A percentile compares a stretch with the other conserved stretches of the same genome.
These are phyloP conservation scores for Rhinopomastus cyanomelas DNA, from an alignment of 2,113 vertebrate species.

Conservation along the genomic window DNA sequence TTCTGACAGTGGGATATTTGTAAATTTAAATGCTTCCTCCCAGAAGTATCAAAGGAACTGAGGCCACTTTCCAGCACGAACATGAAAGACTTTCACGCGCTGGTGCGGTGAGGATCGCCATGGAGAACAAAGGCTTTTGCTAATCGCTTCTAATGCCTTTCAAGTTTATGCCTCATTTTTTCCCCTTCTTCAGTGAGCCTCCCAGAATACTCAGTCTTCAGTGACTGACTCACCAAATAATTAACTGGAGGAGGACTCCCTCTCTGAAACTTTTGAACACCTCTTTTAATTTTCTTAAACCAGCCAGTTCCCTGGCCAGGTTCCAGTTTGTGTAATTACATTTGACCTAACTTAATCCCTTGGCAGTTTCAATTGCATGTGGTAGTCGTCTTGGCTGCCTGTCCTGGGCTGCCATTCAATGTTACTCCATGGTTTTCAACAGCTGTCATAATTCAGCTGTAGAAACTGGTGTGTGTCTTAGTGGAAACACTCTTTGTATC, in stretches of 20 bases:
- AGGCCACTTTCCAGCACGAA: slow-evolving; percentile 51
- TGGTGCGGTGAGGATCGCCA: slow-evolving; percentile 35
- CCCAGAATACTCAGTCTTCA: slow-evolving; percentile 40
- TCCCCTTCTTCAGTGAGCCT: slow-evolving; percentile 45
- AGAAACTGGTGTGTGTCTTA: slow-evolving; percentile 1
- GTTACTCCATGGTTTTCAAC: slow-evolving; percentile 45
- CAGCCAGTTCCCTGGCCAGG: slow-evolving; percentile 19
- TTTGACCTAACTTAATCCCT: slow-evolving; percentile 65
- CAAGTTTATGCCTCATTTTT: slow-evolving; percentile 65
- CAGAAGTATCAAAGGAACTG: slow-evolving; percentile 53
- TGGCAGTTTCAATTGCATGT: slow-evolving; percentile 61
- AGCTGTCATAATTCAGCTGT: not conserved
- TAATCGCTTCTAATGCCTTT: slow-evolving; percentile 64
- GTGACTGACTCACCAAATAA: slow-evolving; percentile 62
- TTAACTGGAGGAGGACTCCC: slow-evolving; percentile 56
- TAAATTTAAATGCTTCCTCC: slow-evolving; percentile 37
- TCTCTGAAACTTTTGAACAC: slow-evolving; percentile 66
- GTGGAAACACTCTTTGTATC: not conserved
- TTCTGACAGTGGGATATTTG: slow-evolving; percentile 36
- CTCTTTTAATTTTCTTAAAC: slow-evolving; percentile 68
- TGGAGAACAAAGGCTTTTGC: slow-evolving; percentile 63
- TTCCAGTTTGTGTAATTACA: slow-evolving; percentile 61
- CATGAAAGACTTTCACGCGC: slow-evolving; percentile 35
- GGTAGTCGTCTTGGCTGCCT: slow-evolving; percentile 40
- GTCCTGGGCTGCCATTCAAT: slow-evolving; percentile 43